Conservation (phyloP, 2,113 vertebrate genomes). For the Arothron firmamentum region DNA sequence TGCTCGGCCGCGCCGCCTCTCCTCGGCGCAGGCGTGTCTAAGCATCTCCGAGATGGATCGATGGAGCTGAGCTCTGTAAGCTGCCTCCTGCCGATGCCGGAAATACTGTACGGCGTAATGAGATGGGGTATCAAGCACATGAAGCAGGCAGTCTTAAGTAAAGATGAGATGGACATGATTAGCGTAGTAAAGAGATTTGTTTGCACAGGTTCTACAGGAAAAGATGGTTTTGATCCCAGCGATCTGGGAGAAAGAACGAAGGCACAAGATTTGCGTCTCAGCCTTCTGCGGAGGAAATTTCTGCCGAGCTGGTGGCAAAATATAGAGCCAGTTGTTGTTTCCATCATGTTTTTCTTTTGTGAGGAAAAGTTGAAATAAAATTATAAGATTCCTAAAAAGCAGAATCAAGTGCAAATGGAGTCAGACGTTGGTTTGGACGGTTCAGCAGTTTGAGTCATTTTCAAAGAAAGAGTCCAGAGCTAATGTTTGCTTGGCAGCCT, state of each 20-base stretch:
- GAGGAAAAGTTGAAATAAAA: slow-evolving; percentile 12
- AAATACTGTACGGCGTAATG: slow-evolving; percentile 60
- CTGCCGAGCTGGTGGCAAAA: slow-evolving; percentile 41
- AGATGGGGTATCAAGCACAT: slow-evolving; percentile 53
- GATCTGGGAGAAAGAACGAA: slow-evolving; percentile 37
- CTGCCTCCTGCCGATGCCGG: slow-evolving; percentile 52
- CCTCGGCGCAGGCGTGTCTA: slow-evolving; percentile 50
- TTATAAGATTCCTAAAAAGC: slow-evolving; percentile 5
- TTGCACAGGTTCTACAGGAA: slow-evolving; percentile 50
- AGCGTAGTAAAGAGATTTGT: slow-evolving; percentile 48
- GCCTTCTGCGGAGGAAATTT: slow-evolving; percentile 40
- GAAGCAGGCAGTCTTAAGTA: slow-evolving; percentile 51
- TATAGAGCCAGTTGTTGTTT: slow-evolving; percentile 46
- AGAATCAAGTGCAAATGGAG: slow-evolving; percentile 6
- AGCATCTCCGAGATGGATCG: slow-evolving; percentile 64
- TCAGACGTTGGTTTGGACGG: background rate
- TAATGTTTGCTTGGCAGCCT: slow-evolving; percentile 14
- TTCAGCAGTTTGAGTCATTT: background rate
- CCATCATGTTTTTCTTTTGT: slow-evolving; percentile 25
- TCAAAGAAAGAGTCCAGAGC: background rate
- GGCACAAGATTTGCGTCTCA: slow-evolving; percentile 15
- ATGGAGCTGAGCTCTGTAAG: slow-evolving; percentile 66
- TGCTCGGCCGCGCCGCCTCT: slow-evolving; percentile 39
- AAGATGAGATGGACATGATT: slow-evolving; percentile 47
- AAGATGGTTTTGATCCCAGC: slow-evolving; percentile 51